phyloP scores from a whole-genome alignment of 1,140 invertebrate species.

The Heliothis subflexa region DNA sequence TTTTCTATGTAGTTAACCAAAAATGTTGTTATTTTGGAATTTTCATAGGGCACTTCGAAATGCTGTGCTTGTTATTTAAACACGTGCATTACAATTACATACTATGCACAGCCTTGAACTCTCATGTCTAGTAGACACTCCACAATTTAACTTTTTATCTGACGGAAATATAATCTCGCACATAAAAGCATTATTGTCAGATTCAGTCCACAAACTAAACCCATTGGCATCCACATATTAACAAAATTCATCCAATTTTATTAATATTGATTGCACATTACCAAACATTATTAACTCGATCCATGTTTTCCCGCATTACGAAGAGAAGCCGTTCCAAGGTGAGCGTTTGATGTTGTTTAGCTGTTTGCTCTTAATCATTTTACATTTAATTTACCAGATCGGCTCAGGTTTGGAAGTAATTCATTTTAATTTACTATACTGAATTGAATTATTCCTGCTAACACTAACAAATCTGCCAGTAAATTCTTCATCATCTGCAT shows the following conservation, averaged over 20 bases:
- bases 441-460: conserved; percentile 7
- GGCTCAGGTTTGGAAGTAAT: not conserved
- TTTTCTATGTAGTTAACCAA: not conserved
- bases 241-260: conserved; percentile 57
- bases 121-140: not conserved
- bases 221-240: conserved; percentile 56
- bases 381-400: not conserved
- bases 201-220: conserved; percentile 47
- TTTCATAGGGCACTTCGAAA: not conserved
- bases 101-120: too few relatives aligned
- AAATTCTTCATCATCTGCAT: not conserved
- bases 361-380: conserved; percentile 35
- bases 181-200: conserved; percentile 58
- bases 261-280: conserved; percentile 69
- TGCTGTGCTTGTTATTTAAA: not conserved
- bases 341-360: conserved; percentile 52
- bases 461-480: not conserved
- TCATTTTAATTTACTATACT: not conserved
- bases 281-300: conserved; percentile 63
- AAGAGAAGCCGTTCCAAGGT: conserved; percentile 70
- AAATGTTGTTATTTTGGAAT: not conserved
- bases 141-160: not conserved
- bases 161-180: conserved; percentile 52
- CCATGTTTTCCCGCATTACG: conserved; percentile 71
- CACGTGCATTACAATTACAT: too few relatives aligned